These are phyloP conservation scores for Austrolebias charrua DNA, from an alignment of 2,797 vertebrate species.

Conservation along the genomic window DNA sequence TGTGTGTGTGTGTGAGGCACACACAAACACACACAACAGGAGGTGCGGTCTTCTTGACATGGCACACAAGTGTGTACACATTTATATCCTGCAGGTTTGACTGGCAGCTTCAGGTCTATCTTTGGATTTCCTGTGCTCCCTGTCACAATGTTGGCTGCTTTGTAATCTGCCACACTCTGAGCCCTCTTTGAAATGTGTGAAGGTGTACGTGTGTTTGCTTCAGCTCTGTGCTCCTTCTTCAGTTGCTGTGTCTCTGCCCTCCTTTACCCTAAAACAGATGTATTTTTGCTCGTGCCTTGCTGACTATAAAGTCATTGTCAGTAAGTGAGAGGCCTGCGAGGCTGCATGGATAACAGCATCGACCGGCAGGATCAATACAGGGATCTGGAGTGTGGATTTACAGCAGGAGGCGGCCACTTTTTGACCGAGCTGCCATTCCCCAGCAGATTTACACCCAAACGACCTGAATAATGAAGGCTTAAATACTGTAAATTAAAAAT, in stretches of 20 bases:
- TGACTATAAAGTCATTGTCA: conserved; percentile 69
- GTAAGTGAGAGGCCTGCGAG: conserved; percentile 50
- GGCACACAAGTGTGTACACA: conserved; percentile 29
- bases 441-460: conserved; percentile 26
- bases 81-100: conserved; percentile 41
- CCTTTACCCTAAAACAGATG: conserved; percentile 46
- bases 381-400: conserved; percentile 59
- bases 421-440: conserved; percentile 14
- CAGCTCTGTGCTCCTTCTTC: conserved; percentile 48
- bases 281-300: conserved; percentile 71
- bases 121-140: conserved; percentile 54
- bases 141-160: conserved; percentile 52
- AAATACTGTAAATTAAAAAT: not conserved
- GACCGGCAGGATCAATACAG: conserved; percentile 64
- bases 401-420: conserved; percentile 37
- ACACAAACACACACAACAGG: conserved; percentile 21
- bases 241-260: conserved; percentile 32
- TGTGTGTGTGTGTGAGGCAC: conserved; percentile 21
- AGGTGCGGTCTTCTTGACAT: conserved; percentile 17
- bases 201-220: conserved; percentile 35
- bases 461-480: conserved; percentile 7
- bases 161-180: conserved; percentile 58
- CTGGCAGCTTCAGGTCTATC: conserved; percentile 62
- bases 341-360: conserved; percentile 67
- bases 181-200: conserved; percentile 50